These are phyloP conservation scores for Protophormia terraenovae DNA, from an alignment of 2,888 invertebrate species.

Conservation along the genomic window DNA sequence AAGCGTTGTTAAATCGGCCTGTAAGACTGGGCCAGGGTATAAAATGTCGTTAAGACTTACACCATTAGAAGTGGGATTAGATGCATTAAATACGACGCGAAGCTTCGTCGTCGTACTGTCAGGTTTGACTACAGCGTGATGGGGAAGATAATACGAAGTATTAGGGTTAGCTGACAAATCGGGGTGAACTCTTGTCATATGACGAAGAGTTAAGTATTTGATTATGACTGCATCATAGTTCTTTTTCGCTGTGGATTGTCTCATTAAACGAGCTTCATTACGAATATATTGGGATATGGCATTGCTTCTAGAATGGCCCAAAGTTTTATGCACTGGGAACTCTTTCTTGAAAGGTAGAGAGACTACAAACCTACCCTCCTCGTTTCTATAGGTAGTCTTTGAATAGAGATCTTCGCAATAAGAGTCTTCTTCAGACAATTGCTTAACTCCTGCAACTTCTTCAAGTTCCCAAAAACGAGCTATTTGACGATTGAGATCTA, in stretches of 20 bases:
- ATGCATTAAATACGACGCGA: constrained; percentile 17
- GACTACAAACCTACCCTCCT: background rate
- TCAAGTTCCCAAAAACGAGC: constrained; percentile 5
- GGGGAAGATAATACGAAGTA: constrained; percentile 6
- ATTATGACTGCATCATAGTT: constrained; percentile 13
- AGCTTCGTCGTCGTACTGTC: background rate
- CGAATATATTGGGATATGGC: constrained; percentile 2
- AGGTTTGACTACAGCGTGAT: constrained; percentile 12
- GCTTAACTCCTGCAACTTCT: background rate
- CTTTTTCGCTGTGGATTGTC: background rate
- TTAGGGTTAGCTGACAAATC: background rate
- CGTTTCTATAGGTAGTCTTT: background rate
- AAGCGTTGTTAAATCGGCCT: background rate
- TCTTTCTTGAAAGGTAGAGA: constrained; percentile 3
- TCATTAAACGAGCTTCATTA: background rate
- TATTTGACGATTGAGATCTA: no score
- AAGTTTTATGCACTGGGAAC: no score
- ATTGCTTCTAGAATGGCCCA: background rate
- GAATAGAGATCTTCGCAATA: constrained; percentile 3
- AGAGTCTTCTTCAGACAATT: background rate
- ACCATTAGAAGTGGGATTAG: background rate
- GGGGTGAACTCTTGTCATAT: background rate
- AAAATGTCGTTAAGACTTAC: background rate
- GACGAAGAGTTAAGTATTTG: background rate
- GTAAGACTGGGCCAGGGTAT: background rate